A percentile compares a stretch with the other conserved stretches of the same genome.
phyloP scores from a whole-genome alignment of 2,113 vertebrate genomes.

The Cochlearius cochlearius region DNA sequence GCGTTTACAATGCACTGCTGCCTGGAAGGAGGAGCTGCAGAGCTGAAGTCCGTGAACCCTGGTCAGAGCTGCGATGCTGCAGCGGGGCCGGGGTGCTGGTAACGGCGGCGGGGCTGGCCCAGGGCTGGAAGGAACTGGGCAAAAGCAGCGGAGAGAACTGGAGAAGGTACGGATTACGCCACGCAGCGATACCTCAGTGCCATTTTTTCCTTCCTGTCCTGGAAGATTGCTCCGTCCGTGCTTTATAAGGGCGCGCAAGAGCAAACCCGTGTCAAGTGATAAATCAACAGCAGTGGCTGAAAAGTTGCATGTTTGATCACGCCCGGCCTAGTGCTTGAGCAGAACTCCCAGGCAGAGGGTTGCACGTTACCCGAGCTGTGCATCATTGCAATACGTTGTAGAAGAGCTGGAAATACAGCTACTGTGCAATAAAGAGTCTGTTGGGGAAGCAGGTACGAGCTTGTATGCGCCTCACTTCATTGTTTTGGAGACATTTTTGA shows the following conservation, averaged over 20 bases:
- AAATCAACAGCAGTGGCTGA: neutral
- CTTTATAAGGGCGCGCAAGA: neutral
- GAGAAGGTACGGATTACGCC: accelerated
- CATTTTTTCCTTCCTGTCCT: neutral
- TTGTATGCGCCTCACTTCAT: accelerated
- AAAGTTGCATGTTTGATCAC: neutral
- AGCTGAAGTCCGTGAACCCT: neutral
- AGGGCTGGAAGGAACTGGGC: neutral
- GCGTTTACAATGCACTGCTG: neutral
- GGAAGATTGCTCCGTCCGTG: neutral
- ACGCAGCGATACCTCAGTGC: neutral
- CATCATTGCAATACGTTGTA: accelerated
- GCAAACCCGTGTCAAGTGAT: accelerated
- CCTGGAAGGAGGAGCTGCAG: neutral
- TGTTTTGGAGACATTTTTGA: neutral
- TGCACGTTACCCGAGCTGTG: accelerated
- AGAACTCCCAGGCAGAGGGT: neutral
- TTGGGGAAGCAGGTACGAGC: neutral
- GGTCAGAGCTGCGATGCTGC: accelerated
- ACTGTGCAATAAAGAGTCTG: neutral
- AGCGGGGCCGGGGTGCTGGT: accelerated
- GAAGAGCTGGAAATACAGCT: neutral
- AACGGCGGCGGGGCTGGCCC: accelerated
- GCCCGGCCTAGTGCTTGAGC: neutral
- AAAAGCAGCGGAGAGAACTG: neutral